A percentile compares a stretch with the other conserved stretches of the same genome.
Evolutionary conservation across 2,797 vertebrate genomes (phyloP).

Genomic region (Natrix natrix): DNA sequence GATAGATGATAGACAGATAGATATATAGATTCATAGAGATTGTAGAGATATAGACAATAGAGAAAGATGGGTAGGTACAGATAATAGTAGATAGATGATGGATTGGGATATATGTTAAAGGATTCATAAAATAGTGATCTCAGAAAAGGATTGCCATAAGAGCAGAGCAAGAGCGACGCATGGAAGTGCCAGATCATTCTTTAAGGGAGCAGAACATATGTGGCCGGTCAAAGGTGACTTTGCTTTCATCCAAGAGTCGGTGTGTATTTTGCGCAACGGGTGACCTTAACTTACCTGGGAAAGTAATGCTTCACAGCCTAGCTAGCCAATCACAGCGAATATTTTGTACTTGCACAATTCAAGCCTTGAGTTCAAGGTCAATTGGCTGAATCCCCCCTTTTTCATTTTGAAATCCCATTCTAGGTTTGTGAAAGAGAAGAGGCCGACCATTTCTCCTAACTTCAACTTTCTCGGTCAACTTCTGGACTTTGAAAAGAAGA

Average conservation of each 20-base stretch:
- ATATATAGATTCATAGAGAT: neutral
- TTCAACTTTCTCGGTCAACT: slow-evolving; percentile 98
- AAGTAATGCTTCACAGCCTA: too few relatives aligned
- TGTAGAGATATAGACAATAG: neutral
- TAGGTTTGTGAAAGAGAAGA: slow-evolving; percentile 97
- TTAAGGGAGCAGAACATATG: neutral
- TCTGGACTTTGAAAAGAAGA: slow-evolving; percentile 93
- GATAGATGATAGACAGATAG: too few relatives aligned
- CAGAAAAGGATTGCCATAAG: neutral
- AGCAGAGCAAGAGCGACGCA: neutral
- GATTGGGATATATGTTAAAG: neutral
- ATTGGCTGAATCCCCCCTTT: neutral
- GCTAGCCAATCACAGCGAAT: too few relatives aligned
- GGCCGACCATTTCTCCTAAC: slow-evolving; percentile 96
- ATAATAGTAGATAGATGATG: neutral
- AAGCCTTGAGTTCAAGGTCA: too few relatives aligned
- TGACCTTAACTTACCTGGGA: neutral
- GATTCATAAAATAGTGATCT: neutral
- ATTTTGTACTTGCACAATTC: neutral
- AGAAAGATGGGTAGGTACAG: neutral
- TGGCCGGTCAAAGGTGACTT: neutral
- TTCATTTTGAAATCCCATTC: neutral
- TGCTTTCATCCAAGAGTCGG: neutral
- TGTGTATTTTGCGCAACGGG: neutral
- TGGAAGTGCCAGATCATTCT: neutral